These are phyloP conservation scores for Reticulitermes lucifugus DNA, from an alignment of 2,888 invertebrate genomes.

Conservation along the genomic window DNA sequence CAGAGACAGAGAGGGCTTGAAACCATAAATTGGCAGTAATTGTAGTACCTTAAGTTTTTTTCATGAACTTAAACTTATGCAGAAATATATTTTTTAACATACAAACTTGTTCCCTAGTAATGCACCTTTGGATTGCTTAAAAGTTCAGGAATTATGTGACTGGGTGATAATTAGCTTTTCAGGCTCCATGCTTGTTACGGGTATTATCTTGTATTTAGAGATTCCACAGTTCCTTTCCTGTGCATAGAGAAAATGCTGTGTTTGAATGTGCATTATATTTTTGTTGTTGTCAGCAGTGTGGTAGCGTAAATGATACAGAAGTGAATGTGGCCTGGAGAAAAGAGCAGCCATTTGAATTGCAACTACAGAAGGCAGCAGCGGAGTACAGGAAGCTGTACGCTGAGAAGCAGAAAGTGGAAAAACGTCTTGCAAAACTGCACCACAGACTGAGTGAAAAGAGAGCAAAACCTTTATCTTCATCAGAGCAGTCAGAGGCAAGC, in stretches of 20 bases:
- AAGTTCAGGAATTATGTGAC: too few species aligned
- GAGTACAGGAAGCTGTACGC: slow-evolving; percentile 53
- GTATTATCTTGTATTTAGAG: not conserved
- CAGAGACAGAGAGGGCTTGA: too few species aligned
- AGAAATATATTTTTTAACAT: too few species aligned
- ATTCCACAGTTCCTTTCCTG: not conserved
- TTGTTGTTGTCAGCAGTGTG: not conserved
- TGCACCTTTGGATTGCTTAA: too few species aligned
- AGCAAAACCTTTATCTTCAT: not conserved
- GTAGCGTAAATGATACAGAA: not conserved
- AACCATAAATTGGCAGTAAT: too few species aligned
- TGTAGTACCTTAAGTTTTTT: too few species aligned
- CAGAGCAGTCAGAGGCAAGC: not conserved
- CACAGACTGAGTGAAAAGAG: slow-evolving; percentile 31
- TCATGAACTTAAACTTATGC: too few species aligned
- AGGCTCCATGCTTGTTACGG: too few species aligned
- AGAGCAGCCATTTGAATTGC: slow-evolving; percentile 47
- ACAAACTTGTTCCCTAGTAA: too few species aligned
- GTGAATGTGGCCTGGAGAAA: slow-evolving; percentile 26
- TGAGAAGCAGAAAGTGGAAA: slow-evolving; percentile 50
- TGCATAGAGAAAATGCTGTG: not conserved
- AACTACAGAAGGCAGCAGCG: slow-evolving; percentile 52
- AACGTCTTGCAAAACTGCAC: slow-evolving; percentile 47
- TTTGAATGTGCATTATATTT: not conserved
- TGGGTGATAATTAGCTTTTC: too few species aligned